Evolutionary conservation across 2,113 vertebrate species (phyloP), one percentile per base, ranked within the genome.

Genomic region (Chlamydotis undulata): DNA sequence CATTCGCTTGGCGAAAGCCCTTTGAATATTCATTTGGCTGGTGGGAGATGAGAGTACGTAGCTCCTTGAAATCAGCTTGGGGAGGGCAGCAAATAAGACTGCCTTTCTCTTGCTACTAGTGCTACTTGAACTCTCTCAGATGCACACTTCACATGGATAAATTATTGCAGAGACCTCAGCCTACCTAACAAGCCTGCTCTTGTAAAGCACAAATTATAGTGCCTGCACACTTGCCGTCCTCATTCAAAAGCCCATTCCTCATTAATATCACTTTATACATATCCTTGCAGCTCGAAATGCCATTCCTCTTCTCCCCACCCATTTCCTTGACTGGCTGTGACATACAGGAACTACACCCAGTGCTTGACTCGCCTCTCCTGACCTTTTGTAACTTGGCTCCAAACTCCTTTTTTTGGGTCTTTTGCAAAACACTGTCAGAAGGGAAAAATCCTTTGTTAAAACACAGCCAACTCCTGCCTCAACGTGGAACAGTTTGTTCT

Each of bases 381-480:
- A 98, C 98, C 98, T 98, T 98, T 98, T 98, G 98, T 98, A 98
- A 98, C 98, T 98, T 98, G 98, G 98, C 98, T 98, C 95, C 96
- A 97, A 97, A 98, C 97, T 98, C 97, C 97, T 98, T 98, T 96
- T 97, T 96, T 97, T 97, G 97, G 97, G 97, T 98, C 98, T 98
- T 98, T 98, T 97, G 98, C 98, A 98, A 98, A 98, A 98, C 97
- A 98, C 97, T 97, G 97, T 97, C 96, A 92, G 93, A 98, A 97
- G 97, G 97, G 98, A 93, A 88, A 91, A 97, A 98, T 97, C 98
- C 97, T 98, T 98, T 98, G 98, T 98, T 98, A 98, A 98, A 98
- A 98, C 97, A 95, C 97, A 98, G 98, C 98, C 98, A 98, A 97
- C 96, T 98, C 97, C 97, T 98, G 97, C 98, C 97, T 98, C 96